phyloP scores from a whole-genome alignment of 2,113 vertebrate genomes.

The Mirounga angustirostris region DNA sequence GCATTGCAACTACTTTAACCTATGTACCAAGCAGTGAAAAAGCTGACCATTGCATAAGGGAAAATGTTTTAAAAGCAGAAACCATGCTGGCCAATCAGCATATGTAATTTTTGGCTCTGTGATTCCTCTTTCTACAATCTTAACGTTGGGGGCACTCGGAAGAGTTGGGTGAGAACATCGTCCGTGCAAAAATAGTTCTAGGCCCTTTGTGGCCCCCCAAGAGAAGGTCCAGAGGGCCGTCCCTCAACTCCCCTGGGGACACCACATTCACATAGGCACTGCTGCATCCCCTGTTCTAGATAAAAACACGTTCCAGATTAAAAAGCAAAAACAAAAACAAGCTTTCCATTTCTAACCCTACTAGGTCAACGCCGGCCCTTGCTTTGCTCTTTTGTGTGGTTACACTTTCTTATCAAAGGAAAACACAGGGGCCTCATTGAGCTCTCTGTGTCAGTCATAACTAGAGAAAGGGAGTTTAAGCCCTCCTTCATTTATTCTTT shows the following conservation, averaged over 20 bases:
- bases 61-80: conserved; percentile 43
- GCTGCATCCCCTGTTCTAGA: not conserved
- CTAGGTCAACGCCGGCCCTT: not conserved
- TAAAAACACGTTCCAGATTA: not conserved
- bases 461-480: conserved; percentile 54
- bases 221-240: not conserved
- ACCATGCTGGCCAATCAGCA: not conserved
- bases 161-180: not conserved
- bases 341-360: conserved; percentile 33
- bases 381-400: not conserved
- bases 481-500: conserved; percentile 42
- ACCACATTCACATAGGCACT: not conserved
- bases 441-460: conserved; percentile 15
- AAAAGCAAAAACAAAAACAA: conserved; percentile 10
- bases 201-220: not conserved
- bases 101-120: not conserved
- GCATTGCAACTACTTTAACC: not conserved
- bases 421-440: conserved; percentile 38
- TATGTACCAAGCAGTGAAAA: not conserved
- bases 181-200: not conserved
- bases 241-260: not conserved
- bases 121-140: conserved; percentile 14
- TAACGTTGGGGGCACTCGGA: not conserved
- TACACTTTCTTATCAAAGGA: conserved; percentile 59
- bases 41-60: not conserved